Evolutionary conservation across 2,113 vertebrate genomes (phyloP).

Genomic region (Aegotheles bennettii): DNA sequence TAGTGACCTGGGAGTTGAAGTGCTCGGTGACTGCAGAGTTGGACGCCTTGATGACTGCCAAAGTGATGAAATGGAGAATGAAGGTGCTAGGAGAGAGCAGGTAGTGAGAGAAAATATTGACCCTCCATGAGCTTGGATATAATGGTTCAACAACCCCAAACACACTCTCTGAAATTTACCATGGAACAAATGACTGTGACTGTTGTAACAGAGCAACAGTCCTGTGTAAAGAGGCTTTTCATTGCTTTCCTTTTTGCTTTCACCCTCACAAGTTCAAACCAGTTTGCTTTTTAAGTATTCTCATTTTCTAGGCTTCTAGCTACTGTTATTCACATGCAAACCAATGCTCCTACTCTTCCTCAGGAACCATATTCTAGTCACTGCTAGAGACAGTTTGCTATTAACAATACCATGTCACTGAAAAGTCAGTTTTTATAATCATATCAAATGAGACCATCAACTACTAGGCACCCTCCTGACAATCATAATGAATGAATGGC

Average conservation of each 20-base stretch:
- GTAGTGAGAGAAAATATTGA: not conserved
- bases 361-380: not conserved
- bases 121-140: not conserved
- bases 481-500: not conserved
- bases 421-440: not conserved
- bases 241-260: not conserved
- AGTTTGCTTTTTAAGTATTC: not conserved
- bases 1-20: not conserved
- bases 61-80: not conserved
- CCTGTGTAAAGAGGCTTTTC: not conserved
- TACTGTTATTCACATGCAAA: not conserved
- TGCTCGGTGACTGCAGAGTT: fast-evolving
- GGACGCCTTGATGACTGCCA: not conserved
- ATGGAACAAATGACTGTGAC: not conserved
- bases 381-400: not conserved
- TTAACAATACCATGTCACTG: not conserved
- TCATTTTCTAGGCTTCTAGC: not conserved
- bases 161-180: not conserved
- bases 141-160: not conserved
- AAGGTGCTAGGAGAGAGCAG: not conserved
- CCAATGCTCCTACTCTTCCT: not conserved
- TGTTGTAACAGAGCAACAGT: not conserved
- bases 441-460: not conserved
- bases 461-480: not conserved
- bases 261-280: not conserved